Evolutionary conservation across 2,113 vertebrate genomes (phyloP).

Genomic region (Periophthalmodon schlosseri): DNA sequence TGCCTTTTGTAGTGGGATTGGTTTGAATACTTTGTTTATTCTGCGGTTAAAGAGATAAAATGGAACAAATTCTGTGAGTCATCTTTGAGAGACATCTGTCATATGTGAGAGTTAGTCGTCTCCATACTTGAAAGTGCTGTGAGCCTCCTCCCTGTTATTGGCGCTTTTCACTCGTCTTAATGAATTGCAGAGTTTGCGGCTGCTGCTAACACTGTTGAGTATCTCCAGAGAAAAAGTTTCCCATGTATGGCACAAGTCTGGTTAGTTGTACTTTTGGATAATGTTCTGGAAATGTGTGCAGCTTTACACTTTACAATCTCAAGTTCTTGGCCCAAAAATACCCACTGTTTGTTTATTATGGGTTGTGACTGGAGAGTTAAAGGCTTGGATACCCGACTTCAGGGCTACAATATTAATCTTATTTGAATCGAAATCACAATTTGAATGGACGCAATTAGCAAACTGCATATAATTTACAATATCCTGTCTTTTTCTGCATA

Average conservation of each 20-base stretch:
- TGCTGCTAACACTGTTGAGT: neutral
- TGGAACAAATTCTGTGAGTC: slow-evolving; percentile 25
- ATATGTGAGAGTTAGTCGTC: slow-evolving; percentile 48
- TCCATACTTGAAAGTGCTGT: slow-evolving; percentile 53
- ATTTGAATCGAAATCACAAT: too few species aligned
- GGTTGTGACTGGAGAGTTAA: too few species aligned
- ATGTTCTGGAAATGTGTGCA: neutral
- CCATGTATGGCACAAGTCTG: slow-evolving; percentile 5
- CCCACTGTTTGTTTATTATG: too few species aligned
- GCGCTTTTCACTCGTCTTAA: slow-evolving; percentile 40
- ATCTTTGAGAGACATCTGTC: slow-evolving; percentile 14
- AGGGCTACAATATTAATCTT: too few species aligned
- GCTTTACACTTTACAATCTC: neutral
- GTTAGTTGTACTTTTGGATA: neutral
- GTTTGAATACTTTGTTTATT: slow-evolving; percentile 27
- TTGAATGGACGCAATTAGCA: too few species aligned
- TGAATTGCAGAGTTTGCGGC: slow-evolving; percentile 44
- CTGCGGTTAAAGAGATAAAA: slow-evolving; percentile 11
- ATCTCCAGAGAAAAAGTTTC: slow-evolving; percentile 19
- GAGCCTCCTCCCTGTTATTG: slow-evolving; percentile 34
- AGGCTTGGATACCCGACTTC: too few species aligned
- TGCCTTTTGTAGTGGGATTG: slow-evolving; percentile 41
- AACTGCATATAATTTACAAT: too few species aligned
- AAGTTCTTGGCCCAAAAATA: too few species aligned
- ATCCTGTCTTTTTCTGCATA: too few species aligned